phyloP scores from a whole-genome alignment of 2,113 vertebrate species.

The Eulemur rufifrons region DNA sequence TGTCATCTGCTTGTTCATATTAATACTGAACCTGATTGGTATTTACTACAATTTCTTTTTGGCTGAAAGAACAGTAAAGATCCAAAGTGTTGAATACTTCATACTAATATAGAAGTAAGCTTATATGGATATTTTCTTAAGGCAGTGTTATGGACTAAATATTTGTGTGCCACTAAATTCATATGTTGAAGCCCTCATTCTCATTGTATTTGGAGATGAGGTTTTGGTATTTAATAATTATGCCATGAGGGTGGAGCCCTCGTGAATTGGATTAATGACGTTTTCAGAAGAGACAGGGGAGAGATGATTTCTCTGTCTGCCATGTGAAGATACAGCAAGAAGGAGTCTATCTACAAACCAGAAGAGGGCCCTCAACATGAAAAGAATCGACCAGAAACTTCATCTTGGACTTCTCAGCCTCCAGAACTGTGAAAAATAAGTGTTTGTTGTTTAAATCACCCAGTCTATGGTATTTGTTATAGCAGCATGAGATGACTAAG shows the following conservation, averaged over 20 bases:
- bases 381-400: background rate
- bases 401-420: background rate
- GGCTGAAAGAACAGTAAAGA: background rate
- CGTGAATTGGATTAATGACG: background rate
- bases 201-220: background rate
- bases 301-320: background rate
- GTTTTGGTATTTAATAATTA: background rate
- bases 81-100: background rate
- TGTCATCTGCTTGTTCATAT: background rate
- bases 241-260: too few species aligned
- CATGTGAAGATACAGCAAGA: background rate
- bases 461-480: background rate
- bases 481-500: background rate
- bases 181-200: background rate
- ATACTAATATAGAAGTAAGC: background rate
- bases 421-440: background rate
- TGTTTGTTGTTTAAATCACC: background rate
- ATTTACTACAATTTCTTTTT: background rate
- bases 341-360: background rate
- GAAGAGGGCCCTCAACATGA: background rate
- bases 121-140: conserved; percentile 31
- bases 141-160: background rate
- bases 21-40: background rate
- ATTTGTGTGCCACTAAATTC: background rate
- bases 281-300: background rate